phyloP scores from a whole-genome alignment of 2,113 vertebrate genomes.

The Indri indri region DNA sequence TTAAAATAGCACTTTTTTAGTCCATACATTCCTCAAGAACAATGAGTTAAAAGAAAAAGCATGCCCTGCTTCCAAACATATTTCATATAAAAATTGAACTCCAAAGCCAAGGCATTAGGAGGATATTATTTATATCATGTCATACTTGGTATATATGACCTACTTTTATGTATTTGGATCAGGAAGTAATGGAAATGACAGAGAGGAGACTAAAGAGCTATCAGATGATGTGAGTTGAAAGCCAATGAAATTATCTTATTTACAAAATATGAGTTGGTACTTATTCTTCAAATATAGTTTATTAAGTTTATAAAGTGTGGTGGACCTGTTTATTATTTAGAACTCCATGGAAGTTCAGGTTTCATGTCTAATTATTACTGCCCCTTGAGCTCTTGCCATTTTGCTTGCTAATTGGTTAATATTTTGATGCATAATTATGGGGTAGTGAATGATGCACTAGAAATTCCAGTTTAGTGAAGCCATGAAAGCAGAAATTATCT shows the following conservation, averaged over 20 bases:
- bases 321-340: conserved; percentile 12
- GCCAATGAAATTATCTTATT: conserved; percentile 10
- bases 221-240: neutral
- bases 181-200: conserved; percentile 16
- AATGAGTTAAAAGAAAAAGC: neutral
- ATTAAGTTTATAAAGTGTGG: neutral
- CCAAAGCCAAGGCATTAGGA: neutral
- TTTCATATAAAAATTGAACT: neutral
- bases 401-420: conserved; percentile 78
- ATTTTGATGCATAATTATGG: conserved; percentile 77
- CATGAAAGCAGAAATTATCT: conserved; percentile 73
- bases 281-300: conserved; percentile 39
- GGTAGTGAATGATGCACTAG: conserved; percentile 71
- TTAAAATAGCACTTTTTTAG: neutral
- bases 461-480: conserved; percentile 74
- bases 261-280: neutral
- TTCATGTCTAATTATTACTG: conserved; percentile 71
- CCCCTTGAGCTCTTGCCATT: conserved; percentile 69
- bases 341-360: neutral
- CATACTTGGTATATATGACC: neutral
- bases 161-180: conserved; percentile 1
- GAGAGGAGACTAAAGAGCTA: neutral
- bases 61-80: neutral
- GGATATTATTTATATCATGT: neutral
- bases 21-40: neutral